These are phyloP conservation scores for Drosophila kanekoi DNA, from an alignment of 2,888 invertebrate genomes.

Conservation along the genomic window DNA sequence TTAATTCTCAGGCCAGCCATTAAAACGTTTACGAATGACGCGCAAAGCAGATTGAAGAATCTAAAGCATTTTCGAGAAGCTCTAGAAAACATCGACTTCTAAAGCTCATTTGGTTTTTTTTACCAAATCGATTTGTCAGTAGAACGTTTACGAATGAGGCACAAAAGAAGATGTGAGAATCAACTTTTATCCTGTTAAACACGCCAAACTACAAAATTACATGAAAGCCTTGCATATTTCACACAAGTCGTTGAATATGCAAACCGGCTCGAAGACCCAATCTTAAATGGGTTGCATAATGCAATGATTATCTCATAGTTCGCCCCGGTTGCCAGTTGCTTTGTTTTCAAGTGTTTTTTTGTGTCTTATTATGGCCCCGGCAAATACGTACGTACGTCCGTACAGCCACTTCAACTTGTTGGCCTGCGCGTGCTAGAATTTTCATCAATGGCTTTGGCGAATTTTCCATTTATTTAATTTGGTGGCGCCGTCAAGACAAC, in stretches of 20 bases:
- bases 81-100: no score
- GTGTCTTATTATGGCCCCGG: conserved; percentile 33
- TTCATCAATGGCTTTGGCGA: conserved; percentile 65
- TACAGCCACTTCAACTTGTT: conserved; percentile 15
- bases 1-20: no score
- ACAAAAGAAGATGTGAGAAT: no score
- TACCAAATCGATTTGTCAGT: no score
- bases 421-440: conserved; percentile 65
- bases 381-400: not conserved
- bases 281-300: conserved; percentile 10
- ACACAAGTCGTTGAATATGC: not conserved
- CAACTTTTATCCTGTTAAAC: no score
- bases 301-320: conserved; percentile 27
- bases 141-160: no score
- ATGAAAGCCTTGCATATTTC: not conserved
- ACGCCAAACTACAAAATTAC: no score
- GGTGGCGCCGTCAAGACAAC: conserved; percentile 30
- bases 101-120: no score
- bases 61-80: no score
- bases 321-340: not conserved
- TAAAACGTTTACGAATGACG: no score
- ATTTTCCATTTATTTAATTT: conserved; percentile 75
- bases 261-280: not conserved
- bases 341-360: conserved; percentile 49
- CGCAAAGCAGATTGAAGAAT: no score